These are phyloP conservation scores for Drosophila dunni DNA, from an alignment of 1,140 invertebrate genomes.

Conservation along the genomic window DNA sequence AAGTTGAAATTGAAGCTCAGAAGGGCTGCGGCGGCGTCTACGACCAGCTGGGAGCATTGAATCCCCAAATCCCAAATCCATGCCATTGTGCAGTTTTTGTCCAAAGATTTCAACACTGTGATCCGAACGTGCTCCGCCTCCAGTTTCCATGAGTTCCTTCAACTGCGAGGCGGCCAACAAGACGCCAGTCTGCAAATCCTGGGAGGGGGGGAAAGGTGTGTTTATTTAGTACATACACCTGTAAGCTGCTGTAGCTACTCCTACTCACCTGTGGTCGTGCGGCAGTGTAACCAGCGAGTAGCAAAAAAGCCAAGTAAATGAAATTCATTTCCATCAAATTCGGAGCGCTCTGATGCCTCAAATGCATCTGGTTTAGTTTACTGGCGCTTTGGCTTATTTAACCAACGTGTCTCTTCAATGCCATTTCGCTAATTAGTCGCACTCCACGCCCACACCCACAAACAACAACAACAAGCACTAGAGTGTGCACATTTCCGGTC, in stretches of 20 bases:
- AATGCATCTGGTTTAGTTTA: not conserved
- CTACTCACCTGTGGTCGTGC: slow-evolving; percentile 24
- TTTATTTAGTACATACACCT: not conserved
- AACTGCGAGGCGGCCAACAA: slow-evolving; percentile 55
- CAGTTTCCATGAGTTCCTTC: slow-evolving; percentile 59
- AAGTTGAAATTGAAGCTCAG: not conserved
- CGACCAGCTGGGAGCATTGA: slow-evolving; percentile 39
- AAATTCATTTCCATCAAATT: slow-evolving; percentile 19
- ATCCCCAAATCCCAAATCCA: slow-evolving; percentile 62
- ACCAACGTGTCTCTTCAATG: not conserved
- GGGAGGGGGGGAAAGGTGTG: not conserved
- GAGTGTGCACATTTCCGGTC: slow-evolving; percentile 21
- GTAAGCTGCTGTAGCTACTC: not conserved
- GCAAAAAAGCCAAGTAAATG: not conserved
- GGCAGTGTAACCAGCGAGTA: slow-evolving; percentile 11
- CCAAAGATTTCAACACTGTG: slow-evolving; percentile 61
- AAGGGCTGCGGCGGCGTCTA: slow-evolving; percentile 9
- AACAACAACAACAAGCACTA: slow-evolving; percentile 6
- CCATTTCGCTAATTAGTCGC: slow-evolving; percentile 32
- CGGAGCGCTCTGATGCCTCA: not conserved
- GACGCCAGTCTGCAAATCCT: slow-evolving; percentile 51
- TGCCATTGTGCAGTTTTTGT: slow-evolving; percentile 20
- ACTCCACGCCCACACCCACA: not conserved
- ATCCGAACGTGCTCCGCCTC: slow-evolving; percentile 42
- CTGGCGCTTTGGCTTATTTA: slow-evolving; percentile 28